Conservation (phyloP, 1,140 invertebrate genomes). For the Planococcus citri region DNA sequence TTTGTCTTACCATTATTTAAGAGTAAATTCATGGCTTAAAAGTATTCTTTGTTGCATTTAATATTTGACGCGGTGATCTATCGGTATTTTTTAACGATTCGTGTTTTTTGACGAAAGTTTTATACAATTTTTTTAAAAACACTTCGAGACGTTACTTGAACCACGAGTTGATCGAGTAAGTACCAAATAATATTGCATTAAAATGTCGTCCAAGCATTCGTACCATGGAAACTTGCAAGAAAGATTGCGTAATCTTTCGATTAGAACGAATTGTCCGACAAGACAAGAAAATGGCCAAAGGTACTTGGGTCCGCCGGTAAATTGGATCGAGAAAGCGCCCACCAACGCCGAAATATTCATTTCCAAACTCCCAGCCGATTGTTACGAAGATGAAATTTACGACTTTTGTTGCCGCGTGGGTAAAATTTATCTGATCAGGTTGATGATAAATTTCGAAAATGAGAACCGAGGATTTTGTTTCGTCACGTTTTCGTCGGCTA, state of each 20-base stretch:
- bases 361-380: conserved; percentile 3
- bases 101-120: neutral
- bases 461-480: conserved; percentile 13
- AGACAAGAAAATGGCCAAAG: conserved; percentile 46
- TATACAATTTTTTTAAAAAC: too few species aligned
- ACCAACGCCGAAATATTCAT: conserved; percentile 25
- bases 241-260: neutral
- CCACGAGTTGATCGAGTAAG: neutral
- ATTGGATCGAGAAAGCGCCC: conserved; percentile 38
- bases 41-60: too few species aligned
- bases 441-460: conserved; percentile 21
- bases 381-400: conserved; percentile 21
- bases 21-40: too few species aligned
- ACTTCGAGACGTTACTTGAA: neutral
- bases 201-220: neutral
- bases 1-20: too few species aligned
- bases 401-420: conserved; percentile 35
- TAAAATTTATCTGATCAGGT: conserved; percentile 19
- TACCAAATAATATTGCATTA: neutral
- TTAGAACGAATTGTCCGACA: conserved; percentile 24
- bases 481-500: neutral
- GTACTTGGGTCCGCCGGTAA: conserved; percentile 40
- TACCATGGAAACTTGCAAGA: conserved; percentile 5
- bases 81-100: neutral
- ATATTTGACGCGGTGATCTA: neutral